Base-by-base conservation (phyloP, 2,888 invertebrate genomes). In the Nomada ferruginata region DNA sequence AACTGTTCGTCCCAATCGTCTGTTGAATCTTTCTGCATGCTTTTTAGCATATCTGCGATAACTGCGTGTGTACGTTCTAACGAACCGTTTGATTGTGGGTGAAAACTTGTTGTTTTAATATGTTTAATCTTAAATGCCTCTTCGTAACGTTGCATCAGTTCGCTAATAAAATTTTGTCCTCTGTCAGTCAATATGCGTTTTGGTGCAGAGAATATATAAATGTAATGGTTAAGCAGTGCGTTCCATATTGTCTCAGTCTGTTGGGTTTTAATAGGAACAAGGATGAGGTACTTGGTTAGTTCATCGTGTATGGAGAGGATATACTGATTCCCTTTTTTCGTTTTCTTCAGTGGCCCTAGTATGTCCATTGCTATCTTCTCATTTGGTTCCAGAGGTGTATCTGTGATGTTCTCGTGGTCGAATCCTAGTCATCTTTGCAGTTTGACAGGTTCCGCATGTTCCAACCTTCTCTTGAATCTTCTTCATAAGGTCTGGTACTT, bases 321-420 rank as follows among this genome's bases (percentile, higher is more conserved):
- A 2, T 7, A 61, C n/a, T 61, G 42, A 10, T 61, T n/a, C 0
- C 44, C 44, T n/a, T n/a, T 61, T 42, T 44, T 42, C 4, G 44
- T 61, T 61, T 61, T 61, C 10, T 4, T 5, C 2, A 44, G n/a
- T 2, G 20, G 42, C 2, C 44, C 42, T 4, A 61, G 15, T 4
- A 61, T 42, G 23, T 55, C 55, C 2, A 55, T 42, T 18, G 66
- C n/a, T 15, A 66, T 55, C 42, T 66, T 66, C 1, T 66, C 66
- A 1, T 55, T 55, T 0, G 66, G 29, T n/a, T 36, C 13, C 15
- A 20, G 0, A 0, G 53, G 42, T 2, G 66, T 66, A 9, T 66
- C 53, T 50, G 50, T 50, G 26, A 26, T 26, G 1, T 26, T 26
- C 26, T 26, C 26, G 26, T 26, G 26, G 26, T 26, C 26, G 26